These are phyloP conservation scores for Mohoua ochrocephala DNA, from an alignment of 2,113 vertebrate species.

Conservation along the genomic window DNA sequence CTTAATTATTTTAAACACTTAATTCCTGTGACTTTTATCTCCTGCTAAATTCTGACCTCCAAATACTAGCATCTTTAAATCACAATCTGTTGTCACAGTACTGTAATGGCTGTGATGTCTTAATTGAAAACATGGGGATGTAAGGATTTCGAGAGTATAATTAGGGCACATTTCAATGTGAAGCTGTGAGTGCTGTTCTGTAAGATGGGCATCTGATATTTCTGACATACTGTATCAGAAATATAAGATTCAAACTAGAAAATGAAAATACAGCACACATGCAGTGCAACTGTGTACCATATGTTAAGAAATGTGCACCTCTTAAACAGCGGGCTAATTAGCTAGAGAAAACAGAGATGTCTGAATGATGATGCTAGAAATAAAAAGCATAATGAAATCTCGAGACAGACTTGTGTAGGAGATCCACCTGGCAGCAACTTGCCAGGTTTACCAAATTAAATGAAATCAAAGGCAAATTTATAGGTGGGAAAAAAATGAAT, in stretches of 20 bases:
- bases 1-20: conserved; percentile 66
- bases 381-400: conserved; percentile 58
- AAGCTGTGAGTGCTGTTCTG: conserved; percentile 1
- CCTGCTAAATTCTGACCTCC: conserved; percentile 55
- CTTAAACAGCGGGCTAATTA: conserved; percentile 44
- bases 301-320: conserved; percentile 32
- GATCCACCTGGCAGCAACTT: conserved; percentile 46
- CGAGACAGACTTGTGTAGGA: neutral
- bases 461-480: conserved; percentile 40
- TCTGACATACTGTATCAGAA: neutral
- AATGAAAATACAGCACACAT: conserved; percentile 8
- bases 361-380: conserved; percentile 39
- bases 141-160: conserved; percentile 26
- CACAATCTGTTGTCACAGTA: conserved; percentile 56
- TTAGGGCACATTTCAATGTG: conserved; percentile 10
- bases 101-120: conserved; percentile 54
- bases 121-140: conserved; percentile 69
- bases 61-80: conserved; percentile 49
- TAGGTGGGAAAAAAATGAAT: neutral
- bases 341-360: conserved; percentile 45
- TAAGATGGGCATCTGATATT: neutral
- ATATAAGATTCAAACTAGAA: neutral
- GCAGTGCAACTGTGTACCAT: conserved; percentile 13
- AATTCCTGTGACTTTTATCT: conserved; percentile 57
- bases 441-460: conserved; percentile 56